These are phyloP conservation scores for Eristalis intricaria DNA, from an alignment of 2,888 invertebrate genomes.

Conservation along the genomic window DNA sequence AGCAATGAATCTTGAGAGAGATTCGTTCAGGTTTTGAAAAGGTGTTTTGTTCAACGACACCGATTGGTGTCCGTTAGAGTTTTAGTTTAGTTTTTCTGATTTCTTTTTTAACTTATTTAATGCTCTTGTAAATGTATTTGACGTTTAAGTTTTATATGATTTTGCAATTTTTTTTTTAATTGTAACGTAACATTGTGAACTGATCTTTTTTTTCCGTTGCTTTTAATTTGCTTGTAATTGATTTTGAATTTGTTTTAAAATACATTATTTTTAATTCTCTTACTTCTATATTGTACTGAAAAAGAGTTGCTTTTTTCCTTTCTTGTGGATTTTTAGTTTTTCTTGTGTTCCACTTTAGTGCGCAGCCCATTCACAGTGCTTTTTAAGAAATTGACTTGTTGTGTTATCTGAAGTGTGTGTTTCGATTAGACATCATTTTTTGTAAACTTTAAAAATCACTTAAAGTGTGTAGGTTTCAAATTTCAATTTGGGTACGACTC, in stretches of 20 bases:
- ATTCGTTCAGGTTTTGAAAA: constrained; percentile 41
- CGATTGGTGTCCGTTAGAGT: constrained; percentile 9
- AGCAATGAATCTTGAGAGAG: not conserved
- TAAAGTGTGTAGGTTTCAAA: not conserved
- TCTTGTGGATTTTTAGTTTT: constrained; percentile 20
- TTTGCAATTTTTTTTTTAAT: constrained; percentile 49
- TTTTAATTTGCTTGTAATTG: constrained; percentile 76
- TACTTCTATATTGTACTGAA: constrained; percentile 18
- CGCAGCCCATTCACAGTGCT: constrained; percentile 67
- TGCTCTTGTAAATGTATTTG: not conserved
- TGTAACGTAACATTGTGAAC: constrained; percentile 15
- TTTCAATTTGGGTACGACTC: too few relatives aligned
- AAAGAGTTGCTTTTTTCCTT: constrained; percentile 17
- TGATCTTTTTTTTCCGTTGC: constrained; percentile 32
- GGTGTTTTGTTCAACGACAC: constrained; percentile 30
- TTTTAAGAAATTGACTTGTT: not conserved
- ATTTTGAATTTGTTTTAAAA: constrained; percentile 73
- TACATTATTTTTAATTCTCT: constrained; percentile 23
- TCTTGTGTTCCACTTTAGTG: constrained; percentile 6
- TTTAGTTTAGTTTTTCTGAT: constrained; percentile 13
- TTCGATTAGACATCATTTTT: not conserved
- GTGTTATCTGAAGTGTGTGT: not conserved
- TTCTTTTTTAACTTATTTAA: constrained; percentile 14
- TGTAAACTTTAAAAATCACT: not conserved
- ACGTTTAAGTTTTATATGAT: not conserved